Percentiles rank a stretch among this genome's conserved stretches.
Evolutionary conservation across 2,797 vertebrate genomes (phyloP).

Genomic region (Poecilia wingei): DNA sequence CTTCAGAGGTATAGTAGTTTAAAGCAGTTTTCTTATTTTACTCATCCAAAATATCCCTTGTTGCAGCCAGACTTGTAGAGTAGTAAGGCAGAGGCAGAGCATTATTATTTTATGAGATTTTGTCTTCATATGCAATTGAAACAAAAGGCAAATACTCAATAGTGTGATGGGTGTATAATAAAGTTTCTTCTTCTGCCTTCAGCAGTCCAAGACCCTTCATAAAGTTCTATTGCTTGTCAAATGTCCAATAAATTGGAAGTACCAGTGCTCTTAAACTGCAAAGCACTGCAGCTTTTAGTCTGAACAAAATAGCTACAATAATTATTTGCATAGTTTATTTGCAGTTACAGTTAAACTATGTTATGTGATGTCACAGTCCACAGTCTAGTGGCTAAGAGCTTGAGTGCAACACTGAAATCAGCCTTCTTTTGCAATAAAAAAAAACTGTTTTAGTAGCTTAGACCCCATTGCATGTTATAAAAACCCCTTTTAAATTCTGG

Average conservation of each 20-base stretch:
- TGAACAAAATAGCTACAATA: not conserved
- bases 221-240: not conserved
- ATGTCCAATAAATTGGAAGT: not conserved
- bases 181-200: not conserved
- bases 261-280: not conserved
- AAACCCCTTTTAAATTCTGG: conserved; percentile 7
- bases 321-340: not conserved
- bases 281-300: not conserved
- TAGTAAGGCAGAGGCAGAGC: not conserved
- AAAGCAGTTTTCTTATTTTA: not conserved
- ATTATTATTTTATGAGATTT: not conserved
- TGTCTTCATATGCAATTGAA: not conserved
- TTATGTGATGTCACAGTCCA: conserved; percentile 1
- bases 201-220: not conserved
- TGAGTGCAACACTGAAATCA: not conserved
- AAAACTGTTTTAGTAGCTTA: not conserved
- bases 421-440: no score
- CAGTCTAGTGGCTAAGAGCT: not conserved
- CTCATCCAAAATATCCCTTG: not conserved
- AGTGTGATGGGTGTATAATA: not conserved
- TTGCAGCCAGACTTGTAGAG: not conserved
- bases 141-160: not conserved
- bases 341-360: not conserved
- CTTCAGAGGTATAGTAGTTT: no score
- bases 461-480: not conserved